A percentile compares a stretch with the other conserved stretches of the same genome.
phyloP scores from a whole-genome alignment of 2,888 invertebrate species.

The Agelastica alni region DNA sequence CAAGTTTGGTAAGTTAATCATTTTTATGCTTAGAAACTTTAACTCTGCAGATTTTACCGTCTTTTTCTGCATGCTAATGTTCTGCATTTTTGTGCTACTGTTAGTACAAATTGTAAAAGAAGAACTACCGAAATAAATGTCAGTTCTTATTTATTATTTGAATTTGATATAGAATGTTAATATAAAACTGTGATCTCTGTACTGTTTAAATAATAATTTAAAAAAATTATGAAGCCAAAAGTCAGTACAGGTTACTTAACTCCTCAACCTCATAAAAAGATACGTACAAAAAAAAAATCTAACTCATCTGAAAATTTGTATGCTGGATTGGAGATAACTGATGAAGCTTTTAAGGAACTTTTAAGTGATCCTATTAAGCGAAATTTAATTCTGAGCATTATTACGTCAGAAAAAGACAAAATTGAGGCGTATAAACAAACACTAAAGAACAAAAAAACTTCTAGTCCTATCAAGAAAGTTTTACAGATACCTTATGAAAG shows the following conservation, averaged over 20 bases:
- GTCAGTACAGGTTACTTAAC: conserved; percentile 36
- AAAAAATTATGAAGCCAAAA: conserved; percentile 28
- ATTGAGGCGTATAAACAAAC: conserved; percentile 39
- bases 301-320: conserved; percentile 17
- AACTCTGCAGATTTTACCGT: too few species aligned
- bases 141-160: too few species aligned
- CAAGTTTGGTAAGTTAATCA: too few species aligned
- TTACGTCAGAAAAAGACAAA: conserved; percentile 43
- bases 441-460: conserved; percentile 17
- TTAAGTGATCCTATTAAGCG: conserved; percentile 48
- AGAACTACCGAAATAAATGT: too few species aligned
- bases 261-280: conserved; percentile 29
- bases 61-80: too few species aligned
- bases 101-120: too few species aligned
- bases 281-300: background rate
- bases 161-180: too few species aligned
- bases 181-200: too few species aligned
- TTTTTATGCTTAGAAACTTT: too few species aligned
- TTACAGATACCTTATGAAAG: conserved; percentile 46
- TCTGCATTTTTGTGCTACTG: too few species aligned
- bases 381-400: conserved; percentile 43
- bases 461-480: conserved; percentile 36
- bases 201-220: too few species aligned
- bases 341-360: conserved; percentile 34
- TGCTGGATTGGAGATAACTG: conserved; percentile 12